Base-by-base conservation (phyloP, 2,888 invertebrate genomes). In the Sphinx pinastri region DNA sequence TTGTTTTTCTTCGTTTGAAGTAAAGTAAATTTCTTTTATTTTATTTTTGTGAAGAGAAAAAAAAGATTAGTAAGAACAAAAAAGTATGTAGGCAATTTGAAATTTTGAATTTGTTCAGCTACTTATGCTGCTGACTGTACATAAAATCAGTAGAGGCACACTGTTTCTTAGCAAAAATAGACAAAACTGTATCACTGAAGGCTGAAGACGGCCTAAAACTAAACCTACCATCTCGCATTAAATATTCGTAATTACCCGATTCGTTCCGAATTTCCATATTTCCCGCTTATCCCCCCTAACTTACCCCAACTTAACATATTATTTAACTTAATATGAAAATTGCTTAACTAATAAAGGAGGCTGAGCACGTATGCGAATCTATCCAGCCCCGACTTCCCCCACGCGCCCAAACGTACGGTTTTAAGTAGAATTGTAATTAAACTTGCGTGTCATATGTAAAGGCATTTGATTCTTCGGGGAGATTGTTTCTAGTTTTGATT, bases 271-370 rank as follows among this genome's bases (percentile, higher is more conserved):
- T 67, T 31, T 63, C 38, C 16, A 58, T 68, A 31, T 74, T 68
- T 31, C 0, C 13, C 69, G 51, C 72, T 70, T 57, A 3, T 71
- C 11, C 14, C 72, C 75, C 49, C 66, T 3, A 47, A 71, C 80
- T 72, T 76, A 77, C 76, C 76, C 78, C 77, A 84, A 85, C 80
- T 84, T 83, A 84, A 86, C 85, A 84, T 90, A 92, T 91, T 91
- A 91, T 91, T 91, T 90, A 91, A 88, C 88, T 88, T 91, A 92
- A 93, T 93, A 92, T 89, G 92, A 91, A 93, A 92, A 92, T 92
- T 91, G 89, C 88, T 86, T 80, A 88, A 90, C 87, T 91, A 91
- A 92, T 93, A 91, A 87, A 84, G 82, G 78, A 90, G 83, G 84
- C 91, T 79, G 79, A 78, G 84, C 92, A 91, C 92, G 91, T 91